Evolutionary conservation across 2,113 vertebrate genomes (phyloP).

Genomic region (Solenodon paradoxus): DNA sequence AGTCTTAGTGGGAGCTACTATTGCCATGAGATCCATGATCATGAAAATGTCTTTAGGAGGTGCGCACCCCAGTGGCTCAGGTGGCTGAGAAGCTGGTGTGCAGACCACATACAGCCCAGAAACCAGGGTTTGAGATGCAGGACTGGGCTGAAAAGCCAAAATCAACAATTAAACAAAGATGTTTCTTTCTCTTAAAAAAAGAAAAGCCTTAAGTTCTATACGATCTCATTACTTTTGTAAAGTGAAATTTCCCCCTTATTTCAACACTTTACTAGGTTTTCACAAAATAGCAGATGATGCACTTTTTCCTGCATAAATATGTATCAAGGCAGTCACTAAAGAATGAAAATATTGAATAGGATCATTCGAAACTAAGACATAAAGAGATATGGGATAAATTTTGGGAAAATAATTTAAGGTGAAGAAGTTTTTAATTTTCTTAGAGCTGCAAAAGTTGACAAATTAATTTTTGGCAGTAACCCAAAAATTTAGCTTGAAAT

Average conservation of each 20-base stretch:
- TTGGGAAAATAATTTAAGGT: neutral
- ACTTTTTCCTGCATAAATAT: neutral
- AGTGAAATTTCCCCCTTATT: neutral
- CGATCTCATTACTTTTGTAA: neutral
- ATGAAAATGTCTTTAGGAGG: neutral
- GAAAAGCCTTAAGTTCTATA: neutral
- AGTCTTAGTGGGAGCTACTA: neutral
- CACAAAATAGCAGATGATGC: neutral
- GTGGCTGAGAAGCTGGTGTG: no score
- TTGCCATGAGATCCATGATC: neutral
- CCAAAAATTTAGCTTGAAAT: conserved; percentile 8
- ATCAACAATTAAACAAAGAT: no score
- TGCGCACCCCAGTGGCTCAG: no score
- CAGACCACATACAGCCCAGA: no score
- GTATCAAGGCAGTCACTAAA: neutral
- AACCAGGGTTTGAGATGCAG: no score
- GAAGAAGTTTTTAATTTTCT: conserved; percentile 28
- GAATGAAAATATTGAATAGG: neutral
- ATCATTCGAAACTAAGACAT: conserved; percentile 44
- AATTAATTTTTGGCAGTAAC: neutral
- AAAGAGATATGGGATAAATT: neutral
- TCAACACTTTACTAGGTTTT: neutral
- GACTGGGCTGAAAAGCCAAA: no score
- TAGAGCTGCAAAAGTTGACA: neutral
- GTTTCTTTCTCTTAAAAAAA: no score